Conservation (phyloP, 2,113 vertebrate genomes). For the Archocentrus centrarchus region DNA sequence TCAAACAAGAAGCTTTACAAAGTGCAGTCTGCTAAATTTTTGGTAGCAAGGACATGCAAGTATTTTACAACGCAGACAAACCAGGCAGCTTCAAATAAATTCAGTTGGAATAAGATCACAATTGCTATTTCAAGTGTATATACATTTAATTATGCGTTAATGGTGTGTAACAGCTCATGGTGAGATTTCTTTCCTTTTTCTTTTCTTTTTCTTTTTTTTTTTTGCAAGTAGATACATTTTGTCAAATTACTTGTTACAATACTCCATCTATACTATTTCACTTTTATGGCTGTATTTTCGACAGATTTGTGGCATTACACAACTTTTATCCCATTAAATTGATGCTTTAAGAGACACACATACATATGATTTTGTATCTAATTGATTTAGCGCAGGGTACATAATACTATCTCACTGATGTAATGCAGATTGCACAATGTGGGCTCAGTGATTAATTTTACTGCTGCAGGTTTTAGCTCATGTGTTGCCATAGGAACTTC, state of each 20-base stretch:
- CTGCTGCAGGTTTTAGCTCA: not conserved
- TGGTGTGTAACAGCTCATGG: not conserved
- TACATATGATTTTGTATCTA: not conserved
- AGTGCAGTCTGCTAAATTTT: constrained; percentile 2
- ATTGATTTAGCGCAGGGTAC: constrained; percentile 8
- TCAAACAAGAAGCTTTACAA: constrained; percentile 29
- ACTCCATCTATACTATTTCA: not conserved
- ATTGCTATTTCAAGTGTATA: not conserved
- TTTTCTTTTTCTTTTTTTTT: no score
- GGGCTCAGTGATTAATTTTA: not conserved
- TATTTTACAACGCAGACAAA: not conserved
- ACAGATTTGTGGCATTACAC: not conserved
- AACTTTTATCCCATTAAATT: not conserved
- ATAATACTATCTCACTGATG: not conserved
- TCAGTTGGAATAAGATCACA: not conserved
- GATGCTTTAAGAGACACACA: not conserved
- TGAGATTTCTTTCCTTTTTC: not conserved
- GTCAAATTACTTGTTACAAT: not conserved
- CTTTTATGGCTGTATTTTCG: not conserved
- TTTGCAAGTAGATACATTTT: not conserved
- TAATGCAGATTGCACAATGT: not conserved
- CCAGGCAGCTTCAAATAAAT: not conserved
- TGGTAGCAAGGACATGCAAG: not conserved
- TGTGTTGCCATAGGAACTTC: constrained; percentile 2
- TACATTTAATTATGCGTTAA: not conserved